phyloP scores from a whole-genome alignment of 2,888 invertebrate genomes.

The Drosophila antonietae region DNA sequence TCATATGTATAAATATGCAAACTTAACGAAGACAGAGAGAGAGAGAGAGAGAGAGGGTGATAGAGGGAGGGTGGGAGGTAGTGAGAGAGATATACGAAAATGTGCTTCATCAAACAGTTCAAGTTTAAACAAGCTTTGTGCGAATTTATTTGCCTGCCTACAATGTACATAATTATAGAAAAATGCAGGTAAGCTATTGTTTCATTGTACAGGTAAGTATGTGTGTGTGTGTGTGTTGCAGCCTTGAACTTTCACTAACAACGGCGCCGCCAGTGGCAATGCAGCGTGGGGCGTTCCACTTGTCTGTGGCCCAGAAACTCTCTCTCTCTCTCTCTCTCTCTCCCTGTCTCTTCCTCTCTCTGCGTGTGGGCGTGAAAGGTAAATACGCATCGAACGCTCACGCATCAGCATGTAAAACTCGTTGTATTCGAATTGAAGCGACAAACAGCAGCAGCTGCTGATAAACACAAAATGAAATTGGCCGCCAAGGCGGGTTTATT shows the following conservation, averaged over 20 bases:
- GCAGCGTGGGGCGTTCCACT: conserved; percentile 50
- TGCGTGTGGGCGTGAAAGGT: conserved; percentile 14
- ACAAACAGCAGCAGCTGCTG: conserved; percentile 29
- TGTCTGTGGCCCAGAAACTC: conserved; percentile 52
- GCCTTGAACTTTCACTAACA: conserved; percentile 73
- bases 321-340: conserved; percentile 5
- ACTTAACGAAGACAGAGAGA: too few relatives aligned
- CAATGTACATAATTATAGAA: conserved; percentile 12
- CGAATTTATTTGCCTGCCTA: conserved; percentile 16
- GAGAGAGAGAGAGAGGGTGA: background rate
- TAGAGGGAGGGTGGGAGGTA: background rate
- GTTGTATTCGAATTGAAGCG: conserved; percentile 36
- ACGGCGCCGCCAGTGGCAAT: conserved; percentile 43
- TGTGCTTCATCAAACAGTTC: conserved; percentile 40
- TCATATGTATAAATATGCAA: background rate
- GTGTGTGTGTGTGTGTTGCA: conserved; percentile 14
- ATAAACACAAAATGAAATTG: conserved; percentile 69
- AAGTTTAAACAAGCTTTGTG: conserved; percentile 42
- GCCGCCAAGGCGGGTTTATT: conserved; percentile 72
- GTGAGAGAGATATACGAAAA: background rate
- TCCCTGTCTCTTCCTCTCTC: conserved; percentile 4
- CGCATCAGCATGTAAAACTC: conserved; percentile 18
- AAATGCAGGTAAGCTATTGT: conserved; percentile 2
- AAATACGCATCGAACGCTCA: conserved; percentile 16
- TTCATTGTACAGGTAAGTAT: background rate